Evolutionary conservation across 2,888 invertebrate species (phyloP), one percentile per base, ranked within the genome.

Genomic region (Loripinus fragilis): DNA sequence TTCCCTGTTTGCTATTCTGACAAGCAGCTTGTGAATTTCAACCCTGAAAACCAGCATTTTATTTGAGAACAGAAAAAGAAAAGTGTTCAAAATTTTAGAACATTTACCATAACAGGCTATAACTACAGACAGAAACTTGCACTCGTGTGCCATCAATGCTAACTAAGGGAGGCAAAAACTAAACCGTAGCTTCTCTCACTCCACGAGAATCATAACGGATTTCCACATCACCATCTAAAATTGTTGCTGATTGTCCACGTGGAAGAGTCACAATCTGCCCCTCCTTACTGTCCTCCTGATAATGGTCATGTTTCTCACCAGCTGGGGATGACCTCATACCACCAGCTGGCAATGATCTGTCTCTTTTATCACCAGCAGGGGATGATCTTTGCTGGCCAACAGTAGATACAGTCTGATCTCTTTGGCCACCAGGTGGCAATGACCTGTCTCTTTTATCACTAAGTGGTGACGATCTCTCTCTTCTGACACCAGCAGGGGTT

Each of bases 141-240:
- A n/a, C n/a, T n/a, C n/a, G n/a, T n/a, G n/a, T n/a, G n/a, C n/a
- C n/a, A n/a, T n/a, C n/a, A n/a, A n/a, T n/a, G n/a, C n/a, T n/a
- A n/a, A n/a, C n/a, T n/a, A n/a, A n/a, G n/a, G n/a, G n/a, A n/a
- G n/a, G n/a, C n/a, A n/a, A n/a, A n/a, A n/a, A n/a, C 33, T 60
- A 60, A 10, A 60, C 60, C 7, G 60, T 60, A 33, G 60, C 60
- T 60, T 60, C 60, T 33, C 60, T 60, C 2, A 60, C 20, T 10
- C 60, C 60, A 30, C 60, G 30, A 33, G 60, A 60, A 60, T 60
- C 60, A 60, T 60, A 60, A 30, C 33, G 30, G 33, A 60, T 60
- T 60, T 33, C 33, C 33, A 60, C 33, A 60, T 60, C 60, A 60
- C 28, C 20, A 20, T 60, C 60, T 20, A 60, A 20, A 5, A 30